Evolutionary conservation across 53 echinoderm and acorn worm genomes (phyloP).

Genomic region (Echinarachnius parma): DNA sequence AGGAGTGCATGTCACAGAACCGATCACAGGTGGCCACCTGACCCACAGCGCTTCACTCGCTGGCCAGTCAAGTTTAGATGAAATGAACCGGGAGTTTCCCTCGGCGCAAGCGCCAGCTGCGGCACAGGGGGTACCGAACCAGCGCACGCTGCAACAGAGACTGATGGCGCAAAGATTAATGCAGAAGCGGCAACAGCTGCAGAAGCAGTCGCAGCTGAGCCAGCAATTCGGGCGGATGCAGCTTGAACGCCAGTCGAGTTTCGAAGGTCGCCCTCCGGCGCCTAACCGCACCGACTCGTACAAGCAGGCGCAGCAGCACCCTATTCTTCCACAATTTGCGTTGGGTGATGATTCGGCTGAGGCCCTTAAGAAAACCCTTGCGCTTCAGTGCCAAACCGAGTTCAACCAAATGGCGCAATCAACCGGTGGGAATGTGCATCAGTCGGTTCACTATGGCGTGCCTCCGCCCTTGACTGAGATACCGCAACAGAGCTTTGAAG

Average conservation of each 20-base stretch:
- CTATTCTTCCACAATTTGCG: conserved; percentile 84
- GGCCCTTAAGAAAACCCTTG: conserved; percentile 19
- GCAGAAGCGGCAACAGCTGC: conserved; percentile 92
- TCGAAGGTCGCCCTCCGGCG: conserved; percentile 92
- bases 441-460: conserved; percentile 7
- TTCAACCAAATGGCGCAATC: conserved; percentile 36
- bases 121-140: conserved; percentile 59
- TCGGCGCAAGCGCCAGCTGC: conserved; percentile 30
- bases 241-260: conserved; percentile 89
- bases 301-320: conserved; percentile 95
- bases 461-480: conserved; percentile 1
- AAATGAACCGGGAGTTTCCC: conserved; percentile 58
- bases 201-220: conserved; percentile 89
- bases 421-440: background rate
- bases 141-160: conserved; percentile 77
- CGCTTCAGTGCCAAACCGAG: conserved; percentile 36
- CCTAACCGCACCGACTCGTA: conserved; percentile 93
- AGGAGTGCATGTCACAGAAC: conserved; percentile 78
- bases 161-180: conserved; percentile 84
- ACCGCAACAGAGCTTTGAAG: conserved; percentile 40
- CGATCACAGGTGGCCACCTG: conserved; percentile 44
- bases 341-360: conserved; percentile 61
- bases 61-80: conserved; percentile 55
- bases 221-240: conserved; percentile 95
- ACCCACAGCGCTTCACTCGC: conserved; percentile 63